These are phyloP conservation scores for Phalloptychus januarius DNA, from an alignment of 2,797 vertebrate genomes.

Conservation along the genomic window DNA sequence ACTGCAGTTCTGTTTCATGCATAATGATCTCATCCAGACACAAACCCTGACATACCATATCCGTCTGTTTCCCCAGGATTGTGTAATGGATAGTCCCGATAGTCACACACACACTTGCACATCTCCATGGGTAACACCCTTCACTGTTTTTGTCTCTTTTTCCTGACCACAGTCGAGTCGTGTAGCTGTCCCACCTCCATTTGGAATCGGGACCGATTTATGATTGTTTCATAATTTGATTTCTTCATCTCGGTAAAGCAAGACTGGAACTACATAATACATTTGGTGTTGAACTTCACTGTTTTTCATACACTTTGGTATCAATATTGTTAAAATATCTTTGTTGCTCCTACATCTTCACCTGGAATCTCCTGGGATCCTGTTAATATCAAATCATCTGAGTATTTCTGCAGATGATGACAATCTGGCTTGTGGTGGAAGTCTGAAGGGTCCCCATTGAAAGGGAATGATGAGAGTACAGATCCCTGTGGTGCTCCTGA, in stretches of 20 bases:
- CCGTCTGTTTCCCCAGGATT: slow-evolving; percentile 70
- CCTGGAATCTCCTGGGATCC: slow-evolving; percentile 34
- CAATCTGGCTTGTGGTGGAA: no score
- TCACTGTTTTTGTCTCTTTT: slow-evolving; percentile 41
- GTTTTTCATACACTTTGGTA: slow-evolving; percentile 5
- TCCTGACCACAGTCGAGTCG: slow-evolving; percentile 33
- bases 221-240: slow-evolving; percentile 39
- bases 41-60: slow-evolving; percentile 61
- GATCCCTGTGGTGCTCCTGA: no score
- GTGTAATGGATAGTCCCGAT: slow-evolving; percentile 62
- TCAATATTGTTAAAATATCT: slow-evolving; percentile 11
- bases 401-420: no score
- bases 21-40: slow-evolving; percentile 72
- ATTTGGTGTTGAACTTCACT: neutral
- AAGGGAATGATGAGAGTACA: no score
- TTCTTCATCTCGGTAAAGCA: neutral
- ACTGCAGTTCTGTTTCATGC: slow-evolving; percentile 53
- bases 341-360: slow-evolving; percentile 36
- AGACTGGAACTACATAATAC: neutral
- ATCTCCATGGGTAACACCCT: slow-evolving; percentile 39
- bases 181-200: slow-evolving; percentile 14
- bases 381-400: slow-evolving; percentile 18
- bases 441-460: no score
- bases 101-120: slow-evolving; percentile 6
- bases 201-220: slow-evolving; percentile 19